Base-by-base conservation (phyloP, 2,888 invertebrate genomes). In the Xylocampa areola region DNA sequence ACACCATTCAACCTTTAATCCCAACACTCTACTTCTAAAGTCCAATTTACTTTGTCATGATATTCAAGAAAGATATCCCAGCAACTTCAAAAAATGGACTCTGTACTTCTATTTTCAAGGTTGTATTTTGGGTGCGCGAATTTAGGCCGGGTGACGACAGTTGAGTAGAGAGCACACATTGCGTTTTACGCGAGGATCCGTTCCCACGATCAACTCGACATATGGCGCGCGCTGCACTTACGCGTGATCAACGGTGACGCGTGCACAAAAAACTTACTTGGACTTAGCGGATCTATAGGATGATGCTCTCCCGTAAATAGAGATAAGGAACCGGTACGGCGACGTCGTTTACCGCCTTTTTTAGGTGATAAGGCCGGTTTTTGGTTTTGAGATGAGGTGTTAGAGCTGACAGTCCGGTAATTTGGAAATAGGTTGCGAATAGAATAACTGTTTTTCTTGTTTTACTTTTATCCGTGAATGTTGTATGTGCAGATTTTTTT, bases 151-250 rank as follows among this genome's bases (percentile, higher is more conserved):
- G 77, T 79, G 86, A 80, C 80, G 85, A 86, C 86, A 89, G 88
- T 89, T 86, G 85, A 90, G 83, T 84, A 81, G 82, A 75, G 80
- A 83, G 86, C 86, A 85, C 87, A 89, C 89, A 90, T 92, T 92
- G 91, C 89, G 90, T 86, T 85, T 71, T 83, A 80, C 80, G 80
- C 79, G 77, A 61, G 82, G 88, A 87, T 87, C 84, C 88, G 87
- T 93, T 94, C 93, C 92, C 93, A 94, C 93, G 93, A 84, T 89
- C 85, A 87, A 86, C 85, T 90, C 90, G 92, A 88, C 93, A 94
- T 91, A 92, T 94, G 93, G 91, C 92, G 88, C 91, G 90, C 86
- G 92, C 87, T 82, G 86, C 88, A 85, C 86, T 86, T 84, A 87
- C 86, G 85, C 87, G 84, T 84, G 87, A 85, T 85, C 89, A 87